Evolutionary conservation across 2,888 invertebrate genomes (phyloP).

Genomic region (Lepidochitona cinerea): DNA sequence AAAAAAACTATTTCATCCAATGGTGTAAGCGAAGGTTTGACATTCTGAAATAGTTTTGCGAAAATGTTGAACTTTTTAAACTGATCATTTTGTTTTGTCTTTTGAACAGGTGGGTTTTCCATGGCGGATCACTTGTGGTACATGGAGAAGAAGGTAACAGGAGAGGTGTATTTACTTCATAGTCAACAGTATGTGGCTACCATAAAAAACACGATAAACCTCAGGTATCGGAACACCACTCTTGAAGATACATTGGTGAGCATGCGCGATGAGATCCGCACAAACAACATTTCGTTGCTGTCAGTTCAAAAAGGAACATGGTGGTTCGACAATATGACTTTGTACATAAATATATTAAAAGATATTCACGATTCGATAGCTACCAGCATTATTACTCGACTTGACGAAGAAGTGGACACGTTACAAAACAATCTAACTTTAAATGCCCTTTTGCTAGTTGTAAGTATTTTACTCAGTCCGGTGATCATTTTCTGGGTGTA

Average conservation of each 20-base stretch:
- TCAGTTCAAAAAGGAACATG: conserved; percentile 38
- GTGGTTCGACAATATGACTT: conserved; percentile 57
- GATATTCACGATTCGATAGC: conserved; percentile 34
- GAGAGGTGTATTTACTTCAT: conserved; percentile 35
- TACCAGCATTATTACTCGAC: conserved; percentile 15
- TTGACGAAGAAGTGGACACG: conserved; percentile 8
- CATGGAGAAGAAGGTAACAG: conserved; percentile 38
- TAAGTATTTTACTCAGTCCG: conserved; percentile 24
- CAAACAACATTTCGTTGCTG: conserved; percentile 14
- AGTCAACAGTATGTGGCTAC: conserved; percentile 30
- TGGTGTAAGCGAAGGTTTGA: too few species aligned
- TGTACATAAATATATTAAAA: conserved; percentile 47
- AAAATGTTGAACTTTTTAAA: too few species aligned
- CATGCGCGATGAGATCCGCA: conserved; percentile 38
- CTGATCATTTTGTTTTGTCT: background rate
- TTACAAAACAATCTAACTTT: conserved; percentile 12
- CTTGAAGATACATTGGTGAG: conserved; percentile 20
- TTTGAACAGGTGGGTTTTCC: conserved; percentile 35
- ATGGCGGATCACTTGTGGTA: conserved; percentile 37
- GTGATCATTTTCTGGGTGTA: conserved; percentile 23
- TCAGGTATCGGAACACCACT: conserved; percentile 12
- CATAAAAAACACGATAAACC: conserved; percentile 12
- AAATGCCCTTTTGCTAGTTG: conserved; percentile 20
- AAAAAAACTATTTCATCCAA: too few species aligned
- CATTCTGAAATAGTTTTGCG: too few species aligned